phyloP scores from a whole-genome alignment of 1,140 invertebrate species.

The Acromyrmex charruanus region DNA sequence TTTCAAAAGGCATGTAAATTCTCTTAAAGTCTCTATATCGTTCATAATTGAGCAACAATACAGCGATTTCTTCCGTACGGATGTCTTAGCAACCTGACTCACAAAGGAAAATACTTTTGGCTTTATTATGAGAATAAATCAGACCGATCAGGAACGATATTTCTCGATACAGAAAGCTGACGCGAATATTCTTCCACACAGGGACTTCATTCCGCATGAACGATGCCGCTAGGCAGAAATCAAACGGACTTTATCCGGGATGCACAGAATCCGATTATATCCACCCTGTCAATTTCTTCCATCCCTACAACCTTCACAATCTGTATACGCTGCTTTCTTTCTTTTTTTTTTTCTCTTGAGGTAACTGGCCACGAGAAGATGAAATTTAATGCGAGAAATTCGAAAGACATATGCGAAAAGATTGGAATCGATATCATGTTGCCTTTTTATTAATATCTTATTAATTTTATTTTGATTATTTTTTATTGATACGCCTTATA shows the following conservation, averaged over 20 bases:
- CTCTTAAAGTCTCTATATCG: background rate
- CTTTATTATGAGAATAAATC: constrained; percentile 37
- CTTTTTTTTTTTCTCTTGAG: constrained; percentile 30
- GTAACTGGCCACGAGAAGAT: constrained; percentile 53
- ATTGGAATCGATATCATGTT: background rate
- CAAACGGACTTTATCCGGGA: constrained; percentile 66
- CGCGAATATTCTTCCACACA: background rate
- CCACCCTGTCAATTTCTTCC: constrained; percentile 35
- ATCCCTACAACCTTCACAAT: background rate
- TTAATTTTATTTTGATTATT: no score
- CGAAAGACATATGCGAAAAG: constrained; percentile 15
- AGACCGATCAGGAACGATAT: background rate
- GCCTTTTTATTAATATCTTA: background rate
- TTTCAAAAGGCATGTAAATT: background rate
- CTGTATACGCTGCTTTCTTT: background rate
- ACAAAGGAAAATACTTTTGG: constrained; percentile 15
- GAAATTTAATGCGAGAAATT: constrained; percentile 54
- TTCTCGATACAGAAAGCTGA: constrained; percentile 20
- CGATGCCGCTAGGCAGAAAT: constrained; percentile 44
- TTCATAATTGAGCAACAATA: background rate
- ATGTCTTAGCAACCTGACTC: constrained; percentile 16
- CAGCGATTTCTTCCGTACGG: background rate
- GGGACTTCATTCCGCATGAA: constrained; percentile 30
- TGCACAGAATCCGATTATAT: constrained; percentile 68
- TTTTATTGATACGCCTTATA: background rate